Percentiles rank a stretch among this genome's conserved stretches.
These are phyloP conservation scores for Diachrysia chrysitis DNA, from an alignment of 2,888 invertebrate genomes.

Conservation along the genomic window DNA sequence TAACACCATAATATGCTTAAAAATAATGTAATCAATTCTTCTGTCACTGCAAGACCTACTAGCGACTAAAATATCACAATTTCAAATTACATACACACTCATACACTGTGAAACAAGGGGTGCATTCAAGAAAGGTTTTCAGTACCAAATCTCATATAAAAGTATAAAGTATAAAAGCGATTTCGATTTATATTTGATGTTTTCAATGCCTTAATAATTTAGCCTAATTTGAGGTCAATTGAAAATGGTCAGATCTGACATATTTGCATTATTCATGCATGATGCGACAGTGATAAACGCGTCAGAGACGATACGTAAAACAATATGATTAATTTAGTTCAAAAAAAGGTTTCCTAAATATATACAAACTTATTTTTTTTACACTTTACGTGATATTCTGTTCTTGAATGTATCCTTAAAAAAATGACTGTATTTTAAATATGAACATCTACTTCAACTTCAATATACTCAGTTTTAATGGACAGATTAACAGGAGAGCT, in stretches of 20 bases:
- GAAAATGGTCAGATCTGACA: no score
- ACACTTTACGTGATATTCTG: no score
- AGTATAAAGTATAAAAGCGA: not conserved
- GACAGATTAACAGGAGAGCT: constrained; percentile 41
- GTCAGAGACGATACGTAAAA: no score
- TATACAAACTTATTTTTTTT: no score
- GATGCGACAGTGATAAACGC: no score
- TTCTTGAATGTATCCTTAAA: not conserved
- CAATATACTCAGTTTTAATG: constrained; percentile 52
- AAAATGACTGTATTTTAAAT: no score
- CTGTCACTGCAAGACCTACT: not conserved
- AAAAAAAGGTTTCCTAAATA: no score
- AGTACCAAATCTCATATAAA: not conserved
- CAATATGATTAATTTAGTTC: no score
- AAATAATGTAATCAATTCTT: not conserved
- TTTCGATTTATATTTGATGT: no score
- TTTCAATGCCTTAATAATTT: no score
- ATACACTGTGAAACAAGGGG: not conserved
- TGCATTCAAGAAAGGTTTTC: not conserved
- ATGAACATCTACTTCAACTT: constrained; percentile 56
- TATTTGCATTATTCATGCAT: no score
- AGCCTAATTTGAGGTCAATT: no score
- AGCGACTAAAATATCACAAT: constrained; percentile 5
- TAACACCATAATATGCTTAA: not conserved
- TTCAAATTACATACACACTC: not conserved